Evolutionary conservation across 2,888 invertebrate species (phyloP), one percentile per base, ranked within the genome.

Genomic region (Tyria jacobaeae): DNA sequence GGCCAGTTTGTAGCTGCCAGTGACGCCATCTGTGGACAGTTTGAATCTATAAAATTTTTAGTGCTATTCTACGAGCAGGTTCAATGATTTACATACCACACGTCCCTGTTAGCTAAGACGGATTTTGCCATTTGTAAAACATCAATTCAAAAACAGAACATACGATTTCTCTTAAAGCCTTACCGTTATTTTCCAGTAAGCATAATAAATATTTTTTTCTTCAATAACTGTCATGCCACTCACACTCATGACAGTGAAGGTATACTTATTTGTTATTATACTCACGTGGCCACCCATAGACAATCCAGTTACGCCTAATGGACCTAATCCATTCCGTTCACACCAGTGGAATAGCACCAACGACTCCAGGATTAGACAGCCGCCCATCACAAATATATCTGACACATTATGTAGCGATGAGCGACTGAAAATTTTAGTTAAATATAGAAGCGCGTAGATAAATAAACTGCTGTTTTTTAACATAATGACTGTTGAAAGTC

Each of bases 351-450:
- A 95, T 72, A 99, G 94, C 54, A 97, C 99, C 76, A 98, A 92
- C 47, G 98, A 97, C 93, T 99, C 99, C 78, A 99, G 95, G 70
- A 99, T 97, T 64, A 99, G 94, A 83, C 99, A 98, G 49, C 98
- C 99, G 62, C 99, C 99, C 99, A 99, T 99, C 72, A 99, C 98
- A 94, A 99, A 99, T 85, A 99, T 97, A 88, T 99, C 99, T 24
- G 98, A 98, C 4, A 99, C 99, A 92, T 99, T 97, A 86, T 97
- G 97, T 56, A 99, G 95, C 79, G 97, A 97, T 1, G 99, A 99
- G 39, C 99, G 96, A 64, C 97, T 97, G 87, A 44, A 68, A 54
- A 37, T 56, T 44, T 41, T 15, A 37, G 6, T 47, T 6, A 49
- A 15, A 21, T 49, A 17, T 57, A 25, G n/a, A 21, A 39, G 12